Evolutionary conservation across 1,140 invertebrate genomes (phyloP).

Genomic region (Procambarus clarkii): DNA sequence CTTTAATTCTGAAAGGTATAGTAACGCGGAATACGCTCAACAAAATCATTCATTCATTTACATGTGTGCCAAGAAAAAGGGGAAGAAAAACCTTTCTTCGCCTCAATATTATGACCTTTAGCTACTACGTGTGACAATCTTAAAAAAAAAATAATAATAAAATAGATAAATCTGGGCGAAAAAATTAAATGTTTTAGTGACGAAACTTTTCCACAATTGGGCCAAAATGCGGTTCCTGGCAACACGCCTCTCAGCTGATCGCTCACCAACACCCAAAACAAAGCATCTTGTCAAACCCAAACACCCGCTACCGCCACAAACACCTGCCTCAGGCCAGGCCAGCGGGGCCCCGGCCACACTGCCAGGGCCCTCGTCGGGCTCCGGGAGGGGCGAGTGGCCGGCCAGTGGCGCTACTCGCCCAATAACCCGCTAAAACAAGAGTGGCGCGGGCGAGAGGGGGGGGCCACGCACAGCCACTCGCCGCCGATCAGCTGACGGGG

Average conservation of each 20-base stretch:
- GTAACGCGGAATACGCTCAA: no score
- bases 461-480: neutral
- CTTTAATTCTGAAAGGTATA: neutral
- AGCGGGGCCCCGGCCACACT: neutral
- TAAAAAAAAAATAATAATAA: neutral
- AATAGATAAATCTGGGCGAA: no score
- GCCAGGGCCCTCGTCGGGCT: neutral
- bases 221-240: constrained; percentile 22
- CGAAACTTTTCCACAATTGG: neutral
- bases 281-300: constrained; percentile 66
- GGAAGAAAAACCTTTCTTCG: no score
- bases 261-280: constrained; percentile 62
- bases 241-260: constrained; percentile 65
- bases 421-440: constrained; percentile 50
- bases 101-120: no score
- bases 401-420: constrained; percentile 1
- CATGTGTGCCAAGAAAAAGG: no score
- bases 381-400: no score
- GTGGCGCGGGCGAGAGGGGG: neutral
- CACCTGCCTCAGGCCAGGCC: no score
- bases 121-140: neutral
- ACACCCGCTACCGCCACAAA: neutral
- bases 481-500: constrained; percentile 66
- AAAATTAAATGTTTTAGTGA: neutral
- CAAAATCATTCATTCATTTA: no score